These are phyloP conservation scores for Microctenopoma steveboyesi DNA, from an alignment of 2,797 vertebrate species.

Conservation along the genomic window DNA sequence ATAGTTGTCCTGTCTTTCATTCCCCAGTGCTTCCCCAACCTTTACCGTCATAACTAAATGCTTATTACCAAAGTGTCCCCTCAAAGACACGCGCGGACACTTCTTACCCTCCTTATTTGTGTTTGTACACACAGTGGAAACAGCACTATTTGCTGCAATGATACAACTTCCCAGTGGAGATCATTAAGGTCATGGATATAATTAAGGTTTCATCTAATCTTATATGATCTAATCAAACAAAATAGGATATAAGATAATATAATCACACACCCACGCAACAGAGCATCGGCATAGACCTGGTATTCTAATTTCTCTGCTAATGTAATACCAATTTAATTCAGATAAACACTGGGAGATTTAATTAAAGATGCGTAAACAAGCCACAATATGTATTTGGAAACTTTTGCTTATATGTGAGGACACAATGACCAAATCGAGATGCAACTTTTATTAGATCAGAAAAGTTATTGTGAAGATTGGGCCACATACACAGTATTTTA, in stretches of 20 bases:
- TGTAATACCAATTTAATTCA: conserved; percentile 56
- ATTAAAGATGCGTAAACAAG: conserved; percentile 33
- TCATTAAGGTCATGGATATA: conserved; percentile 60
- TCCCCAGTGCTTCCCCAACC: too few relatives aligned
- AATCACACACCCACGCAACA: conserved; percentile 49
- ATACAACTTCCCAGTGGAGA: conserved; percentile 30
- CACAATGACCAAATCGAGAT: conserved; percentile 3
- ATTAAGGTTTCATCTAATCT: conserved; percentile 62
- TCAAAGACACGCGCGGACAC: conserved; percentile 6
- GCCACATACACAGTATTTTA: background rate
- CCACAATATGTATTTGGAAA: background rate
- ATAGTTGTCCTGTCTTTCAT: too few relatives aligned
- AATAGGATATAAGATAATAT: conserved; percentile 63
- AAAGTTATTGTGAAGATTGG: conserved; percentile 17
- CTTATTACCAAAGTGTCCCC: too few relatives aligned
- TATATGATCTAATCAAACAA: conserved; percentile 62
- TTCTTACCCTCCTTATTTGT: background rate
- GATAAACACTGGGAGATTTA: conserved; percentile 40
- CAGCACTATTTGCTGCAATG: conserved; percentile 16
- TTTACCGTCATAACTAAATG: too few relatives aligned
- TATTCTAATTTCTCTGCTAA: conserved; percentile 48
- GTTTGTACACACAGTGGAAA: conserved; percentile 2
- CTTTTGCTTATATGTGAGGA: background rate
- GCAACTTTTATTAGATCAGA: background rate
- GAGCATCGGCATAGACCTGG: conserved; percentile 33